phyloP scores from a whole-genome alignment of 2,113 vertebrate species.

The Ptilonorhynchus violaceus region DNA sequence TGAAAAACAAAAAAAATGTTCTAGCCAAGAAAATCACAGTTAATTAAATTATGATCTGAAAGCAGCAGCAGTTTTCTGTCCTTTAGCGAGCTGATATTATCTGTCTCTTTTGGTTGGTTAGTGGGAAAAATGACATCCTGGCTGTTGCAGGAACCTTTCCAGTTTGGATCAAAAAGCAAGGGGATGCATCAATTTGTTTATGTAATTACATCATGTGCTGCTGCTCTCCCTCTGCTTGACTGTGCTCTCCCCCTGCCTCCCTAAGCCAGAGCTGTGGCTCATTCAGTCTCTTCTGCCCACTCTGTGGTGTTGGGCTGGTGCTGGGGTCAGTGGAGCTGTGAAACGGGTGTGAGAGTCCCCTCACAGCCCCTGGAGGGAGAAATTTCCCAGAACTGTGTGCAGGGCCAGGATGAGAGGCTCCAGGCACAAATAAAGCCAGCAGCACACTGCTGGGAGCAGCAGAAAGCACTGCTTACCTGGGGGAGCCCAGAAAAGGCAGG shows the following conservation, averaged over 20 bases:
- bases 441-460: neutral
- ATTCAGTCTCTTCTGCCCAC: neutral
- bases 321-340: neutral
- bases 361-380: neutral
- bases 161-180: neutral
- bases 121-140: neutral
- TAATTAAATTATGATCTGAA: slow-evolving; percentile 8
- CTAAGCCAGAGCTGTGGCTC: neutral
- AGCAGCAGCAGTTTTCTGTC: neutral
- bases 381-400: neutral
- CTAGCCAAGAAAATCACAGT: neutral
- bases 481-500: neutral
- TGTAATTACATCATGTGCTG: neutral
- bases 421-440: neutral
- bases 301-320: neutral
- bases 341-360: neutral
- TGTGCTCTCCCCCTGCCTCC: neutral
- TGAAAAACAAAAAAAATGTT: neutral
- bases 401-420: accelerated
- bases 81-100: neutral
- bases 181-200: neutral
- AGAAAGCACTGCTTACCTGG: neutral
- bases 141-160: neutral
- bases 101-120: neutral
- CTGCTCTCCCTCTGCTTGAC: neutral